These are phyloP conservation scores for Nyctibius grandis DNA, from an alignment of 2,797 vertebrate species.

Conservation along the genomic window DNA sequence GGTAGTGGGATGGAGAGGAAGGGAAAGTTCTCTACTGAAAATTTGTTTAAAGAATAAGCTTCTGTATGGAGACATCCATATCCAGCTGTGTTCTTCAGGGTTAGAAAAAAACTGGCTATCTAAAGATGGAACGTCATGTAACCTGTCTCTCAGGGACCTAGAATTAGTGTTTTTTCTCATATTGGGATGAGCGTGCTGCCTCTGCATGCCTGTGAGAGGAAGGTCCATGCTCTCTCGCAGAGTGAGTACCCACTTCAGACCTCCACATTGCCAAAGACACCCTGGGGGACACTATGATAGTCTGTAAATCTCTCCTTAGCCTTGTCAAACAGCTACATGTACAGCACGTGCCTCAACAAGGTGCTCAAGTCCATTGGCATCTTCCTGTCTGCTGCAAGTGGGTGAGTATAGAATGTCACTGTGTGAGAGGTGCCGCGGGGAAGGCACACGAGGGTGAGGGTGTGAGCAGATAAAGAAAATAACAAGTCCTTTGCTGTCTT, in stretches of 20 bases:
- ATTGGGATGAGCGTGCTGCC: not conserved
- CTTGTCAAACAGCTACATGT: slow-evolving; percentile 77
- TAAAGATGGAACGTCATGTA: not conserved
- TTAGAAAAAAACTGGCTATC: not conserved
- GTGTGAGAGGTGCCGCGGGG: not conserved
- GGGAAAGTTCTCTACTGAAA: not conserved
- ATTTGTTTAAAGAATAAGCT: not conserved
- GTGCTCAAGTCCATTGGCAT: slow-evolving; percentile 81
- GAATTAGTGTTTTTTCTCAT: not conserved
- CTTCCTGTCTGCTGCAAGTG: slow-evolving; percentile 82
- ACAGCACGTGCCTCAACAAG: slow-evolving; percentile 75
- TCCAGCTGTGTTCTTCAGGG: not conserved
- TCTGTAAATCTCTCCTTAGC: slow-evolving; percentile 67
- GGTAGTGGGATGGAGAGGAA: not conserved
- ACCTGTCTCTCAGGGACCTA: not conserved
- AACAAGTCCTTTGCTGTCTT: not conserved
- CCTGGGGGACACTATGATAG: not conserved
- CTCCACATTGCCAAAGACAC: not conserved
- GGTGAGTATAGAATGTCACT: slow-evolving; percentile 71
- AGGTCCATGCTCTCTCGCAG: not conserved
- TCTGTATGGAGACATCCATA: not conserved
- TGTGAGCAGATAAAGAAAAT: not conserved
- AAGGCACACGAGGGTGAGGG: not conserved
- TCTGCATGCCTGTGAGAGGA: not conserved
- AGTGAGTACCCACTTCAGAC: not conserved